A percentile compares a stretch with the other conserved stretches of the same genome.
Evolutionary conservation across 2,797 vertebrate genomes (phyloP).

Genomic region (Tangara arthus): DNA sequence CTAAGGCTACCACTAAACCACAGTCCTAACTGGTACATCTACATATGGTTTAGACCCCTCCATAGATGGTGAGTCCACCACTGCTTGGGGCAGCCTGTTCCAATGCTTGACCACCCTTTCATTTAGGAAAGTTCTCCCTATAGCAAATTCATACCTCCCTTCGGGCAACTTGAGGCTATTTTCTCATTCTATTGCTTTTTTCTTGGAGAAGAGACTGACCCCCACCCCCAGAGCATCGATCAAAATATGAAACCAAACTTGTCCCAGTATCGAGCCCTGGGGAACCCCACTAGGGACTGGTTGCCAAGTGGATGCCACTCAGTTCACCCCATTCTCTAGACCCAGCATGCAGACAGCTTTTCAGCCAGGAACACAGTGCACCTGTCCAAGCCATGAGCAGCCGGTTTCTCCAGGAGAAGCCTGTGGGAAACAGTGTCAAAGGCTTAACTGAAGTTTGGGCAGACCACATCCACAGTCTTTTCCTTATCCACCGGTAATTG

Average conservation of each 20-base stretch:
- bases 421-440: neutral
- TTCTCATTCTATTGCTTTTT: neutral
- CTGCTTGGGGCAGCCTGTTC: neutral
- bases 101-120: neutral
- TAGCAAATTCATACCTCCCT: neutral
- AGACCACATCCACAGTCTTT: neutral
- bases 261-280: neutral
- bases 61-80: neutral
- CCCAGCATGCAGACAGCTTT: neutral
- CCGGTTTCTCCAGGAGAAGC: neutral
- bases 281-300: neutral
- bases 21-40: accelerated
- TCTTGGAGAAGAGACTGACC: neutral
- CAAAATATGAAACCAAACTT: neutral
- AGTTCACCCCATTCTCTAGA: neutral
- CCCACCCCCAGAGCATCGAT: neutral
- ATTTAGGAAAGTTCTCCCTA: neutral
- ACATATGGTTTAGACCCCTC: neutral
- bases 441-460: neutral
- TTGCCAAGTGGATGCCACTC: neutral
- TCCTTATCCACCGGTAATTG: neutral
- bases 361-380: neutral
- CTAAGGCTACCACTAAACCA: neutral
- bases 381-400: neutral
- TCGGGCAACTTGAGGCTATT: neutral